Evolutionary conservation across 2,888 invertebrate genomes (phyloP), one percentile per base, ranked within the genome.

Genomic region (Lithophane leautieri): DNA sequence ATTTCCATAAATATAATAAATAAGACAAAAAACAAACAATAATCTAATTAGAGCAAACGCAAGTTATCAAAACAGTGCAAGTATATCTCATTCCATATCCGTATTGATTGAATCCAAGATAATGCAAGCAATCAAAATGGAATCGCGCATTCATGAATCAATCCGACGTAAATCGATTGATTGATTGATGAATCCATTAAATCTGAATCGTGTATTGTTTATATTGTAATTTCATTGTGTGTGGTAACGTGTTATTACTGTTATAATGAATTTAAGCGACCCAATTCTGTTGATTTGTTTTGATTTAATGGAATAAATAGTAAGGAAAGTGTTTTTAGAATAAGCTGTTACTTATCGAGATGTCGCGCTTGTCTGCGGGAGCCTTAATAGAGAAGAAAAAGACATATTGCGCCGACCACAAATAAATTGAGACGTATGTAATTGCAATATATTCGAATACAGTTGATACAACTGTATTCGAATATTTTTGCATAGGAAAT

Each of bases 131-230:
- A 81, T 86, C 76, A 72, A 78, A 74, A 76, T 56, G 14, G 63
- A 74, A 81, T 85, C 71, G 70, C 47, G 54, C 47, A 76, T 71
- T 67, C 69, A 86, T 85, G 81, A 81, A 77, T 85, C 78, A 81
- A 47, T 69, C 44, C 54, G 72, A 73, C 60, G 68, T 65, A 73
- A 68, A 79, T 84, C 77, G 78, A 52, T 14, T 84, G 66, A 70
- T 80, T 84, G 83, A 87, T 84, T 79, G 86, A 83, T 86, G 71
- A 67, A 80, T 76, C 72, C 70, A 87, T 88, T 83, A 77, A 71
- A 76, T 70, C 56, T 69, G 73, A 73, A 78, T 72, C 12, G 73
- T 63, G 79, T 81, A 88, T 87, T 87, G 86, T 87, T 80, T 86
- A 76, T 82, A 83, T 81, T 81, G 78, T 85, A 77, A 82, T 84